phyloP scores from a whole-genome alignment of 2,797 vertebrate genomes.

The Hybognathus amarus region DNA sequence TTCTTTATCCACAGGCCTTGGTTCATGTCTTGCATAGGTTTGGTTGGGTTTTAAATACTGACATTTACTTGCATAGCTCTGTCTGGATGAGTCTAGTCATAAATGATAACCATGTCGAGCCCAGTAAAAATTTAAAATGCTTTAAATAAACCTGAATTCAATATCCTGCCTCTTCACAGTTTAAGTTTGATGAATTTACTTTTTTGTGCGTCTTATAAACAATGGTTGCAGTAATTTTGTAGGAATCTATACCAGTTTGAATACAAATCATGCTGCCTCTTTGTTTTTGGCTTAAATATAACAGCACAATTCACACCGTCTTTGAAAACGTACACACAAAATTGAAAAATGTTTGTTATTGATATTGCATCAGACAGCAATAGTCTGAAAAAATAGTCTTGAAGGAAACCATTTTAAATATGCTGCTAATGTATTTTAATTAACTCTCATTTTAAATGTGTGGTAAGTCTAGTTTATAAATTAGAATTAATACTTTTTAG shows the following conservation, averaged over 20 bases:
- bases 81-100: slow-evolving; percentile 20
- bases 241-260: background rate
- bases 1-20: slow-evolving; percentile 13
- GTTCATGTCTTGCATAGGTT: slow-evolving; percentile 7
- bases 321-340: background rate
- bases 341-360: background rate
- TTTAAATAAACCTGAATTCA: slow-evolving; percentile 45
- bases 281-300: background rate
- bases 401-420: no score
- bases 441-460: background rate
- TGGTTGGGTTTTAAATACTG: slow-evolving; percentile 13
- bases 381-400: no score
- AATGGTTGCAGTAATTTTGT: no score
- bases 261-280: background rate
- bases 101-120: slow-evolving; percentile 23
- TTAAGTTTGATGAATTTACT: background rate
- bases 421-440: background rate
- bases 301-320: background rate
- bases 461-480: background rate
- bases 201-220: no score
- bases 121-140: slow-evolving; percentile 18
- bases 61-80: background rate
- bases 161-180: background rate
- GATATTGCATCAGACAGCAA: background rate
- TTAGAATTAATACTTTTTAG: background rate